Percentiles rank a stretch among this genome's conserved stretches.
Evolutionary conservation across 2,113 vertebrate species (phyloP).

Genomic region (Coracopsis vasa): DNA sequence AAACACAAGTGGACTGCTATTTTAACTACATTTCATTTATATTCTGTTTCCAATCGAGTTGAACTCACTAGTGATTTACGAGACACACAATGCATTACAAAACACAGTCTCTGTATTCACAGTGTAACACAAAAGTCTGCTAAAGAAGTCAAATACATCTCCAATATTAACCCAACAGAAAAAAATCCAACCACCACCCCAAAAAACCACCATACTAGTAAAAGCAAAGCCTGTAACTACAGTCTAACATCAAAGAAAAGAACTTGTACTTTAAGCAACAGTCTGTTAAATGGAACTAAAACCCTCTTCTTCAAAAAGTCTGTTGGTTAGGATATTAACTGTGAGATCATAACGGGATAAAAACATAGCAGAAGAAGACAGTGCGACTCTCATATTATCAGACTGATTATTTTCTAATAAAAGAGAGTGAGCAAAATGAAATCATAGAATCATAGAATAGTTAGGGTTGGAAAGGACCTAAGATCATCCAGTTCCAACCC

Average conservation of each 20-base stretch:
- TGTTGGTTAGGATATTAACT: not conserved
- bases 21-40: not conserved
- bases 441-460: not conserved
- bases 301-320: not conserved
- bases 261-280: not conserved
- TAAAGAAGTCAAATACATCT: not conserved
- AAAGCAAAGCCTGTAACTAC: not conserved
- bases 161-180: not conserved
- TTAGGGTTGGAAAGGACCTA: no score
- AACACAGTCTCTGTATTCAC: not conserved
- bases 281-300: not conserved
- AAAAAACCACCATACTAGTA: not conserved
- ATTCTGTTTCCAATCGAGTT: not conserved
- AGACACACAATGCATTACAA: not conserved
- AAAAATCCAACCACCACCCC: fast-evolving
- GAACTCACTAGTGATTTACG: not conserved
- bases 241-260: not conserved
- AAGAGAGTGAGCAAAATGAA: not conserved
- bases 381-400: not conserved
- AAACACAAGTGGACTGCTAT: not conserved
- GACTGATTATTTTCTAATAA: not conserved
- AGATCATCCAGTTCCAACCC: no score
- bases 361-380: not conserved
- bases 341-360: not conserved
- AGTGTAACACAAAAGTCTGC: not conserved